A percentile compares a stretch with the other conserved stretches of the same genome.
Evolutionary conservation across 2,888 invertebrate species (phyloP).

Genomic region (Biston betularia): DNA sequence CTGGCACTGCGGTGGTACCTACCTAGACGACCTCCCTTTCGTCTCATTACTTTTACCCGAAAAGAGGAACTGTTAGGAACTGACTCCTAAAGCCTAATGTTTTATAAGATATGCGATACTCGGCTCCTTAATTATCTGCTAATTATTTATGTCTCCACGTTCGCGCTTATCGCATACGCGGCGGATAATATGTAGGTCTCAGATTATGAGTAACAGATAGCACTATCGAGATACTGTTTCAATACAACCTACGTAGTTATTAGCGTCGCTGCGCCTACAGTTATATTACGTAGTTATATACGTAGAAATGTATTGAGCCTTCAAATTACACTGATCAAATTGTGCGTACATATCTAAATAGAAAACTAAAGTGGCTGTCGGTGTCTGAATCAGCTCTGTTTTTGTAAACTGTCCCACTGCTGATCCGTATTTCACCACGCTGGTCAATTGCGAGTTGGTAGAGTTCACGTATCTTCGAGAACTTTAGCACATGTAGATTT

Average conservation of each 20-base stretch:
- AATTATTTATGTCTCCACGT: constrained; percentile 5
- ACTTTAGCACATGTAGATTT: too few relatives aligned
- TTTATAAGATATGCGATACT: neutral
- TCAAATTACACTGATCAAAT: neutral
- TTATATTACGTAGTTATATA: neutral
- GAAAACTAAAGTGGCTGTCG: too few relatives aligned
- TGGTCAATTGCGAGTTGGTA: too few relatives aligned
- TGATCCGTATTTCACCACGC: too few relatives aligned
- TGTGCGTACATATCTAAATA: neutral
- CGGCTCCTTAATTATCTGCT: constrained; percentile 5
- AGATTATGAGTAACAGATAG: constrained; percentile 29
- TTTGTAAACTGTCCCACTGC: too few relatives aligned
- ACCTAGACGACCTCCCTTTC: too few relatives aligned
- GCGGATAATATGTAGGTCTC: constrained; percentile 22
- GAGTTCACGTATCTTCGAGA: too few relatives aligned
- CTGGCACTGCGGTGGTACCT: too few relatives aligned
- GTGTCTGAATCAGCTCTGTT: too few relatives aligned
- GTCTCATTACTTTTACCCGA: too few relatives aligned
- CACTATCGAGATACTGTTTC: constrained; percentile 15
- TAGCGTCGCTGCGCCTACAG: constrained; percentile 1
- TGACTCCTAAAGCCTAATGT: neutral
- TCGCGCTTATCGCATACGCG: constrained; percentile 13
- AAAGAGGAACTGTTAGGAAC: neutral
- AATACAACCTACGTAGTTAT: neutral
- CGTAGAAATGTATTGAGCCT: too few relatives aligned